Percentiles rank a stretch among this genome's conserved stretches.
Evolutionary conservation across 2,797 vertebrate species (phyloP).

Genomic region (Xerus rutilus): DNA sequence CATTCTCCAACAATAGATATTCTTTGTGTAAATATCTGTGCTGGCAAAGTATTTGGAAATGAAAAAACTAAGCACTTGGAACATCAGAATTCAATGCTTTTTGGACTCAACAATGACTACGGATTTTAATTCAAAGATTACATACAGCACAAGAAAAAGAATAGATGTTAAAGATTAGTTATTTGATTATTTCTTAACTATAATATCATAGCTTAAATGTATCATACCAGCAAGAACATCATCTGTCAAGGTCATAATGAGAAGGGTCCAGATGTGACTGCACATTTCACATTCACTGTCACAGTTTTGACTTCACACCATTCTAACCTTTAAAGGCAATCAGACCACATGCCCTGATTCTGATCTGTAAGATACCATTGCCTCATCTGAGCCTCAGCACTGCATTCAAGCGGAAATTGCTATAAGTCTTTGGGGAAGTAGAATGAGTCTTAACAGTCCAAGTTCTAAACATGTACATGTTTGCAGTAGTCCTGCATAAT

Average conservation of each 20-base stretch:
- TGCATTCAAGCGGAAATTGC: not conserved
- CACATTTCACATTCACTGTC: not conserved
- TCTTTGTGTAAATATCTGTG: not conserved
- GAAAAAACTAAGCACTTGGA: not conserved
- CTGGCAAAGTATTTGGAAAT: not conserved
- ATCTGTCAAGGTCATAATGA: not conserved
- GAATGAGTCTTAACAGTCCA: not conserved
- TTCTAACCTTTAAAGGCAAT: constrained; percentile 20
- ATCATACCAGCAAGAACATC: not conserved
- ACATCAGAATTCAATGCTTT: not conserved
- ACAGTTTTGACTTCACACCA: not conserved
- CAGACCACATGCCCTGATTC: not conserved
- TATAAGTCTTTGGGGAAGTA: not conserved
- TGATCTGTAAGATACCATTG: not conserved
- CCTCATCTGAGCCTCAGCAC: not conserved
- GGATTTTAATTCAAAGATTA: constrained; percentile 29
- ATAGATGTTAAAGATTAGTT: not conserved
- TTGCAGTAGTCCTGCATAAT: not conserved
- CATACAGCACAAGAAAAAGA: not conserved
- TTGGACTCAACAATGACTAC: not conserved
- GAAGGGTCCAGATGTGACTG: not conserved
- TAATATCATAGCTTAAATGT: not conserved
- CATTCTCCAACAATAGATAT: not conserved
- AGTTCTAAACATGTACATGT: not conserved
- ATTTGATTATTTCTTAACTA: not conserved